Base-by-base conservation (phyloP, 2,113 vertebrate genomes). In the Pandion haliaetus region DNA sequence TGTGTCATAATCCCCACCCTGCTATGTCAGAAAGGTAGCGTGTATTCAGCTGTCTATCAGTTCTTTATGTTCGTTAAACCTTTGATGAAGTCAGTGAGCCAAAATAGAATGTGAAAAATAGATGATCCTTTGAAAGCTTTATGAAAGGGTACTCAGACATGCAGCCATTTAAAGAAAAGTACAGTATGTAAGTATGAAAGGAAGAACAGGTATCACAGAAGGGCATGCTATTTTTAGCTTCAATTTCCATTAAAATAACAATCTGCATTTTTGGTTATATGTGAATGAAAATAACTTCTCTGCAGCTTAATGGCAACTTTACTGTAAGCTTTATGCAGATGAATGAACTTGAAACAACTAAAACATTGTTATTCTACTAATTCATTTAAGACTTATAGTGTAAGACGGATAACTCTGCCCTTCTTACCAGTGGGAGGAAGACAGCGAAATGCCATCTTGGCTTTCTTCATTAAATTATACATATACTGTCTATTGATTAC, bases 61-160 rank as follows among this genome's bases (percentile, higher is more conserved):
- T 85, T 79, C 77, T 95, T 84, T 78, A 44, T 77, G 74, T 40
- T 80, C 7, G 0, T 82, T 91, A 89, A 95, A 82, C 52, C 65
- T 88, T 58, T 86, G 86, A 84, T 70, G 62, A 92, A 91, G 82
- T 42, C 77, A 88, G 47, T 49, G 80, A 95, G 66, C 76, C 77
- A 95, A 91, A 96, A 92, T n/a, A 88, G 58, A 84, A 93, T 6
- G 72, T 95, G 85, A 89, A 94, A 71, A 93, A 94, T 28, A 50
- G 57, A 69, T 34, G 23, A 72, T 82, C 61, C 42, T 85, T 91
- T 88, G 40, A 93, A 93, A 84, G 40, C 61, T 72, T 83, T 86
- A 49, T 92, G 38, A 85, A 93, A 90, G 63, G 57, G 12, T 86
- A 54, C n/a, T 63, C 69, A 88, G 54, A 47, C 52, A 66, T 9